phyloP scores from a whole-genome alignment of 1,140 invertebrate genomes.

The Anthonomus grandis region DNA sequence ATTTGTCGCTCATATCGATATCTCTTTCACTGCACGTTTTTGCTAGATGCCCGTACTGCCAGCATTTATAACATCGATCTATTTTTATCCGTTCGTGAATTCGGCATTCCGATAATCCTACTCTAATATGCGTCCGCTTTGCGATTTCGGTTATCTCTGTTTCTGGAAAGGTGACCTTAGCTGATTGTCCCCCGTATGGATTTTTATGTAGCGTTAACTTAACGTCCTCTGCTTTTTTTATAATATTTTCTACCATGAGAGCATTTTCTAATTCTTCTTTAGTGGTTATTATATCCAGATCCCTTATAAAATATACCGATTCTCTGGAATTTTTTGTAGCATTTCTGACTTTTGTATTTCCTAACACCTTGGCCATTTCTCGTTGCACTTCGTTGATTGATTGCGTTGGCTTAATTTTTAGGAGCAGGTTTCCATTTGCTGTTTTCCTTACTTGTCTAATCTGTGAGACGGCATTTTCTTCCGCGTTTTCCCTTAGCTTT shows the following conservation, averaged over 20 bases:
- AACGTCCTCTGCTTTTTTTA: neutral
- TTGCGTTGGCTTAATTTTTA: neutral
- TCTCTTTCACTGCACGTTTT: neutral
- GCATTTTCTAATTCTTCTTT: neutral
- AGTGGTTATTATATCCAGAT: no score
- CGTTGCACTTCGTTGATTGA: neutral
- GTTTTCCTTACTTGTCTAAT: neutral
- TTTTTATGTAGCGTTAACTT: neutral
- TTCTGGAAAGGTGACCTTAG: neutral
- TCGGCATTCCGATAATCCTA: neutral
- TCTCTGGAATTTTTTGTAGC: neutral
- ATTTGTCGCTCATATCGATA: neutral
- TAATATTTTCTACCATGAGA: neutral
- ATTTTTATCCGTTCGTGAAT: neutral
- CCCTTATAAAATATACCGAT: no score
- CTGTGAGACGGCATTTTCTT: neutral
- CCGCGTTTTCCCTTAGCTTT: neutral
- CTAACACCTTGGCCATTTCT: neutral
- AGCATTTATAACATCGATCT: neutral
- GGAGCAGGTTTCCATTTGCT: neutral
- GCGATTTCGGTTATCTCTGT: neutral
- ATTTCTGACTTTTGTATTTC: neutral
- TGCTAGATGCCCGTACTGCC: neutral
- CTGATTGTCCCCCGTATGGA: neutral
- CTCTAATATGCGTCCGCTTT: neutral